Conservation (phyloP, 2,113 vertebrate species). For the Pelobates fuscus region DNA sequence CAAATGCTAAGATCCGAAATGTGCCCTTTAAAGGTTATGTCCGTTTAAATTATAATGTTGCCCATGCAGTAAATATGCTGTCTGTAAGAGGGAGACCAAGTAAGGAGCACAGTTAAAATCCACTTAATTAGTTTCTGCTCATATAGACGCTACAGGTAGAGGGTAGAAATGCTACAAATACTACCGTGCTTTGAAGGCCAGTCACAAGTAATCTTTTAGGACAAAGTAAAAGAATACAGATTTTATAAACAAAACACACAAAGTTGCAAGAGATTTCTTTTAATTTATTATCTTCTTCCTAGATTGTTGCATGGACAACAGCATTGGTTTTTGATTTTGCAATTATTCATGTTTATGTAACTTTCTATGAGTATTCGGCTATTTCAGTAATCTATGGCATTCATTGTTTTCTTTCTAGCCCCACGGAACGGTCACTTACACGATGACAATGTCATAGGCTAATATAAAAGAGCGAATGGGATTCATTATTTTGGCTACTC, state of each 20-base stretch:
- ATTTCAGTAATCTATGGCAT: too few species aligned
- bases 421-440: too few species aligned
- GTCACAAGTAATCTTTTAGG: not conserved
- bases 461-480: too few species aligned
- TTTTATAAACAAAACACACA: not conserved
- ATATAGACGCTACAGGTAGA: not conserved
- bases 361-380: too few species aligned
- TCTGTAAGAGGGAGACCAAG: slow-evolving; percentile 14
- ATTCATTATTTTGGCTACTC: too few species aligned
- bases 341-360: too few species aligned
- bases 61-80: not conserved
- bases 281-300: too few species aligned
- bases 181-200: not conserved
- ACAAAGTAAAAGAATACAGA: not conserved
- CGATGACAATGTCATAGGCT: too few species aligned
- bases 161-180: too few species aligned
- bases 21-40: slow-evolving; percentile 47
- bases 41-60: slow-evolving; percentile 30
- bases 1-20: slow-evolving; percentile 3
- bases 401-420: too few species aligned
- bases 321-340: too few species aligned
- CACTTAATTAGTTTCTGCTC: slow-evolving; percentile 15
- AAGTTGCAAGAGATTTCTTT: not conserved
- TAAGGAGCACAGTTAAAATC: not conserved
- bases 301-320: too few species aligned